Conservation (phyloP, 2,888 invertebrate genomes). For the Pheosia gnoma region DNA sequence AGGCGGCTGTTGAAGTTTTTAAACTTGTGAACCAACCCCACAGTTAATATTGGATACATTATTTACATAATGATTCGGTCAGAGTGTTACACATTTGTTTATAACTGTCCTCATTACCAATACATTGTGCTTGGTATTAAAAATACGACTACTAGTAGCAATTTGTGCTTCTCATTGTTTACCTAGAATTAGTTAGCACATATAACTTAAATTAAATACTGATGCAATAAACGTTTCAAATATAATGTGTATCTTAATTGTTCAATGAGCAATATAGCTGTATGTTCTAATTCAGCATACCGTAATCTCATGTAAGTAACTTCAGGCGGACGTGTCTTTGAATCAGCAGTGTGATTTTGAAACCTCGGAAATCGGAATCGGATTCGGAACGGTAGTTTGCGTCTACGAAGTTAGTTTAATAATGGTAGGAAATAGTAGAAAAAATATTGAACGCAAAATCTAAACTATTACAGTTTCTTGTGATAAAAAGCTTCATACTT, state of each 20-base stretch:
- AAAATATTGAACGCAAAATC: too few species aligned
- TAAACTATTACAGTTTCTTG: too few species aligned
- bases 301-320: slow-evolving; percentile 1
- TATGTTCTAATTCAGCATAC: neutral
- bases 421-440: too few species aligned
- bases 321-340: slow-evolving; percentile 16
- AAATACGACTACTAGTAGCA: neutral
- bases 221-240: neutral
- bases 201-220: neutral
- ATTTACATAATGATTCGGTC: neutral
- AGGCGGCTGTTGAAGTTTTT: slow-evolving; percentile 47
- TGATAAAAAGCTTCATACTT: too few species aligned
- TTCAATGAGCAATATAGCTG: neutral
- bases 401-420: too few species aligned
- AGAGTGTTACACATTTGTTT: slow-evolving; percentile 1
- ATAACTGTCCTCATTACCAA: neutral
- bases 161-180: slow-evolving; percentile 1
- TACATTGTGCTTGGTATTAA: neutral
- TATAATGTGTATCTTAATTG: neutral
- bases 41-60: neutral
- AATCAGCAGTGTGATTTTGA: too few species aligned
- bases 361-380: too few species aligned
- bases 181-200: neutral
- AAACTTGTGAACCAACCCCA: slow-evolving; percentile 36
- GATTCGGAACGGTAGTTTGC: too few species aligned